Conservation (phyloP, 2,113 vertebrate genomes). For the Neopipo cinnamomea region DNA sequence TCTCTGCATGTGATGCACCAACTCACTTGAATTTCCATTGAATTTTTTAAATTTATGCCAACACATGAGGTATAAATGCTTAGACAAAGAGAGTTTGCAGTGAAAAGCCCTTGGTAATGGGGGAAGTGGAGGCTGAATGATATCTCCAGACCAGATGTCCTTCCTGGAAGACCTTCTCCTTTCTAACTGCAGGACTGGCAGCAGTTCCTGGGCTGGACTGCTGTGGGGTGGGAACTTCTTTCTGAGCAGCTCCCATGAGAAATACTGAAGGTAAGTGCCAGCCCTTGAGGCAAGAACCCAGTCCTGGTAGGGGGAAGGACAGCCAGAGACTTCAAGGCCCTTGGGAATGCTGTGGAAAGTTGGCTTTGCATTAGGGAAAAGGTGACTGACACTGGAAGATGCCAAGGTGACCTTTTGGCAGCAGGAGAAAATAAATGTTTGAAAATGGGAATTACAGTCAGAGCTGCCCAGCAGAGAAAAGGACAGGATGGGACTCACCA, state of each 20-base stretch:
- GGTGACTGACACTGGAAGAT: not conserved
- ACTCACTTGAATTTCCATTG: not conserved
- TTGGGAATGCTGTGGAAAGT: not conserved
- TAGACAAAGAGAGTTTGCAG: not conserved
- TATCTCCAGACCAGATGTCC: not conserved
- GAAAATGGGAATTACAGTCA: not conserved
- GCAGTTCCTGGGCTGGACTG: not conserved
- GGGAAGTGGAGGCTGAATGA: not conserved
- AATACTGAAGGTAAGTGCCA: not conserved
- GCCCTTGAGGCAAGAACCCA: not conserved
- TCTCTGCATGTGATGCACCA: rapidly evolving
- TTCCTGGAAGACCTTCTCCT: not conserved
- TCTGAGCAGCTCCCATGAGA: not conserved
- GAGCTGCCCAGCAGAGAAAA: not conserved
- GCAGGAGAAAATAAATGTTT: not conserved
- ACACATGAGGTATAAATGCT: not conserved
- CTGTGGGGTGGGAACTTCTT: not conserved
- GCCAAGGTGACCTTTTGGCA: not conserved
- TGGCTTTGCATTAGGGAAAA: not conserved
- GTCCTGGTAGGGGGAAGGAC: not conserved
- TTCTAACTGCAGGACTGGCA: not conserved
- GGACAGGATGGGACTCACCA: not conserved
- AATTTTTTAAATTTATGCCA: not conserved
- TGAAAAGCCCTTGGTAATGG: not conserved
- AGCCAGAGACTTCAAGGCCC: not conserved